Evolutionary conservation across 1,140 invertebrate genomes (phyloP).

Genomic region (Microvelia longipes): DNA sequence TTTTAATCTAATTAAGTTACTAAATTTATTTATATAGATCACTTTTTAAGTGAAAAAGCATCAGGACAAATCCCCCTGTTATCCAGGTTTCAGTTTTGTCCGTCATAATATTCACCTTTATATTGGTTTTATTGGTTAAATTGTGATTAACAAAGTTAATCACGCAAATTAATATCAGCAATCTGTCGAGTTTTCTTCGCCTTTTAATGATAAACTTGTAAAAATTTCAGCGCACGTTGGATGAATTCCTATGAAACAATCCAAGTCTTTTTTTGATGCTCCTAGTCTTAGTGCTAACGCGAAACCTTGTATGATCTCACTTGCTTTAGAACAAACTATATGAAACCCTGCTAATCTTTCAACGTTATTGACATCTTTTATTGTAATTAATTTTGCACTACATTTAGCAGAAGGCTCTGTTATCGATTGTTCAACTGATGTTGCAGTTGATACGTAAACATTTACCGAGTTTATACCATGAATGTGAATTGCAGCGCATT

Average conservation of each 20-base stretch:
- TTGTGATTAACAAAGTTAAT: no score
- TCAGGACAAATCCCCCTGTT: not conserved
- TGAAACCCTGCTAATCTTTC: constrained; percentile 48
- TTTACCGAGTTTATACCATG: constrained; percentile 39
- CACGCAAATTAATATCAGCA: not conserved
- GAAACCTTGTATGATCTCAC: constrained; percentile 54
- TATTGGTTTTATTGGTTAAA: no score
- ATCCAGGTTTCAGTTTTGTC: not conserved
- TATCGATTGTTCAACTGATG: constrained; percentile 44
- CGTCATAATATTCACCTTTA: not conserved
- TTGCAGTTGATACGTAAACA: constrained; percentile 44
- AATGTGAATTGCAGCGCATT: constrained; percentile 42
- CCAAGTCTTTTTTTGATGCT: constrained; percentile 46
- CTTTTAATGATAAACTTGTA: not conserved
- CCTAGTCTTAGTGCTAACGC: constrained; percentile 39
- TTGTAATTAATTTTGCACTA: constrained; percentile 46
- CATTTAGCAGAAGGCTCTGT: constrained; percentile 34
- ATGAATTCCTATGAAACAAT: constrained; percentile 47
- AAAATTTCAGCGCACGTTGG: constrained; percentile 44
- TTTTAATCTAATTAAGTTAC: no score
- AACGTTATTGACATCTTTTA: constrained; percentile 35
- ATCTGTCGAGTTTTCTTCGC: not conserved
- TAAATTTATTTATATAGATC: no score
- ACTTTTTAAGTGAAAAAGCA: not conserved
- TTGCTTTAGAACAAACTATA: constrained; percentile 48